Base-by-base conservation (phyloP, 2,113 vertebrate species). In the Oncorhynchus keta region DNA sequence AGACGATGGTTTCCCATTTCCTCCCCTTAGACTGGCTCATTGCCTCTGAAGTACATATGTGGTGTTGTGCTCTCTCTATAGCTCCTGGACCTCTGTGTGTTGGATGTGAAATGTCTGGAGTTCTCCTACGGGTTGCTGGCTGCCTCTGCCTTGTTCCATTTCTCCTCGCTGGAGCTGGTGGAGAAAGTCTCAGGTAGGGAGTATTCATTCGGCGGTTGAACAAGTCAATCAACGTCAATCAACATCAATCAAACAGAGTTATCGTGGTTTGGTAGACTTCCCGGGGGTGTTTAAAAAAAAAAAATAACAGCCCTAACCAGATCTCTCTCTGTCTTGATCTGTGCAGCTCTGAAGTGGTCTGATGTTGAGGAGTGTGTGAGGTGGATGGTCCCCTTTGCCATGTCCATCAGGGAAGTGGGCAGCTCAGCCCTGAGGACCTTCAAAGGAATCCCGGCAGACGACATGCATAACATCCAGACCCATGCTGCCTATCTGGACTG, bases 371-470 rank as follows among this genome's bases (percentile, higher is more conserved):
- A 90, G 11, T 99, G 97, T 48, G 97, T 96, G 26, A 94, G 94
- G 66, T 98, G 97, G 96, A 97, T 99, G 96, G 94, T 97, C 48
- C 98, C 97, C 0, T 99, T 98, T 72, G 97, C 96, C 0, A 94
- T 96, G 93, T 95, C 94, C 0, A 92, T 99, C 8, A 93, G 91
- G 74, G 97, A 99, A 79, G 78, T 87, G 0, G 95, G 95, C 59
- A 94, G 93, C 55, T 91, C 95, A 1, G 86, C 89, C 2, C 92
- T 96, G 75, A 99, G 96, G 90, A 93, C 89, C 9, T 99, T 98
- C 73, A 78, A 86, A 11, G 96, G 95, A 11, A 81, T 99, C 45
- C 80, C 94, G 20, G 74, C 85, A 0, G 97, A 99, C 28, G 95
- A 97, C 77, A 83, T 92, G 77, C 98, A 99, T 94, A 98, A 97